Percentiles rank a stretch among this genome's conserved stretches.
These are phyloP conservation scores for Wasmannia auropunctata DNA, from an alignment of 1,140 invertebrate species.

Conservation along the genomic window DNA sequence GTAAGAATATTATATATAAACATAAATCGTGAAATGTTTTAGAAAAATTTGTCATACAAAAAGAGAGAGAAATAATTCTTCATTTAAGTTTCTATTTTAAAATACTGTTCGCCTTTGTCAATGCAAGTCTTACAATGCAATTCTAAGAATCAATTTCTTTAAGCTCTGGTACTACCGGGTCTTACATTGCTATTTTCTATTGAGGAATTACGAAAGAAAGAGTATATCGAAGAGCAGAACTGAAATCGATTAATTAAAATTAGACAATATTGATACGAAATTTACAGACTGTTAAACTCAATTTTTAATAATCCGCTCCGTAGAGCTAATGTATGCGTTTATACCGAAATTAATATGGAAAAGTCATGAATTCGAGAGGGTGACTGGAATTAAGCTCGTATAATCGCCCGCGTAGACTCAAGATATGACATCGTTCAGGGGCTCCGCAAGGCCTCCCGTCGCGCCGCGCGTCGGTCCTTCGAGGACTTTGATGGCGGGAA, in stretches of 20 bases:
- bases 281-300: not conserved
- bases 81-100: not conserved
- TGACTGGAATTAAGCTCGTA: not conserved
- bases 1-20: not conserved
- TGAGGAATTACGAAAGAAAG: not conserved
- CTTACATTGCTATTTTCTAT: not conserved
- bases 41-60: not conserved
- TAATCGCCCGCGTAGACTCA: not conserved
- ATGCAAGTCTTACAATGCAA: not conserved
- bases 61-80: not conserved
- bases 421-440: not conserved
- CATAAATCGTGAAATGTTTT: not conserved
- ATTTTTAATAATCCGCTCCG: not conserved
- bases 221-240: not conserved
- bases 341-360: not conserved
- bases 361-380: not conserved
- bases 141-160: not conserved
- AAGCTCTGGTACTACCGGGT: not conserved
- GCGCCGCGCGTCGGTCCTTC: not conserved
- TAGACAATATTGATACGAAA: not conserved
- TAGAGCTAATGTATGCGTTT: not conserved
- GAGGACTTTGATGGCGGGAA: conserved; percentile 16
- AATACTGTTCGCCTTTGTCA: not conserved
- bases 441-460: not conserved
- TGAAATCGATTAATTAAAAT: not conserved